Percentiles rank a stretch among this genome's conserved stretches.
Evolutionary conservation across 2,888 invertebrate species (phyloP).

Genomic region (Theretra japonica): DNA sequence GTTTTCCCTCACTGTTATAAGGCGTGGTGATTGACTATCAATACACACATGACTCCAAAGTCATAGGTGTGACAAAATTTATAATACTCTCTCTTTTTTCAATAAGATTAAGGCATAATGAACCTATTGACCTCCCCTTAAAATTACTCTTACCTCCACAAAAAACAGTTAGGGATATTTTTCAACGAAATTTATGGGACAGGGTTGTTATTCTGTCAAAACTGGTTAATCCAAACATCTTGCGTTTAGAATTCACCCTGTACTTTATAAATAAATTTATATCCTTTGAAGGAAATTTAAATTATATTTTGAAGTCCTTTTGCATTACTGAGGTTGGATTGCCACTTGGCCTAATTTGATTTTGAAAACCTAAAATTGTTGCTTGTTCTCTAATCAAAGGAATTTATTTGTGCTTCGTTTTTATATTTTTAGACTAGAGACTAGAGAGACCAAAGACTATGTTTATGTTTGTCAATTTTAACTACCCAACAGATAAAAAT

Average conservation of each 20-base stretch:
- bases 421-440: too few relatives aligned
- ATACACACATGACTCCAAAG: too few relatives aligned
- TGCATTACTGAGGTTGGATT: not conserved
- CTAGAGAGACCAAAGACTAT: too few relatives aligned
- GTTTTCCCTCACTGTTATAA: too few relatives aligned
- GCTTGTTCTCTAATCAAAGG: not conserved
- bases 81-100: too few relatives aligned
- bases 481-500: too few relatives aligned
- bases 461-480: too few relatives aligned
- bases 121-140: not conserved
- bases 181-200: not conserved
- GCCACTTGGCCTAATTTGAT: not conserved
- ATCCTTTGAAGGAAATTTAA: not conserved
- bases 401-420: not conserved
- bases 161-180: not conserved
- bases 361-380: not conserved
- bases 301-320: constrained; percentile 13
- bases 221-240: not conserved
- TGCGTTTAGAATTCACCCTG: not conserved
- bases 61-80: too few relatives aligned
- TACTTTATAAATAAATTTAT: not conserved
- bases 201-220: constrained; percentile 8
- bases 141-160: not conserved
- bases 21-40: too few relatives aligned
- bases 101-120: not conserved